A percentile compares a stretch with the other conserved stretches of the same genome.
phyloP scores from a whole-genome alignment of 1,140 invertebrate species.

The Limonius californicus region DNA sequence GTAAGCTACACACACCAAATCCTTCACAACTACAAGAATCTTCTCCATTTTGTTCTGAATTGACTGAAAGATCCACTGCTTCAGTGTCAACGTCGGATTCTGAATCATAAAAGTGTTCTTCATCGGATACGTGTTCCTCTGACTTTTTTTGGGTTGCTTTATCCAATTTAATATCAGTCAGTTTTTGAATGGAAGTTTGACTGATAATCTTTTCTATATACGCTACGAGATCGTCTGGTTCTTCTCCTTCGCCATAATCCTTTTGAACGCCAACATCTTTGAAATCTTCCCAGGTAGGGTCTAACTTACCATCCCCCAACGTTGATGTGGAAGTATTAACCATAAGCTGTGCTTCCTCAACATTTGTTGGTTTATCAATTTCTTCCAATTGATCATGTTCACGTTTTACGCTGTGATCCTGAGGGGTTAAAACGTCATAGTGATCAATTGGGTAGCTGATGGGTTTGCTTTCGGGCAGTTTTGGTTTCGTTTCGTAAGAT shows the following conservation, averaged over 20 bases:
- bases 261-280: background rate
- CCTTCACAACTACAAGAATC: no score
- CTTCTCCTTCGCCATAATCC: background rate
- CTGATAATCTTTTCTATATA: slow-evolving; percentile 6
- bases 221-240: background rate
- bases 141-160: background rate
- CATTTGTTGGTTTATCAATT: background rate
- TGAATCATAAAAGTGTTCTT: slow-evolving; percentile 3
- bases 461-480: background rate
- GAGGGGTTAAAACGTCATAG: background rate
- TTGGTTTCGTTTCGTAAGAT: background rate
- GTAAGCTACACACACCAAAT: no score
- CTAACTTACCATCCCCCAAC: background rate
- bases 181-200: background rate
- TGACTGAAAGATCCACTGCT: no score
- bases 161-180: background rate
- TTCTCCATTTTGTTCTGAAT: no score
- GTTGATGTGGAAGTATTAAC: background rate
- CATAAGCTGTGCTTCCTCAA: background rate
- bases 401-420: background rate
- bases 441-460: background rate
- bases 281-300: background rate
- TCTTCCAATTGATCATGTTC: background rate
- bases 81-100: no score
- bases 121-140: background rate